Percentiles rank a stretch among this genome's conserved stretches.
phyloP scores from a whole-genome alignment of 2,797 vertebrate species.

The Pseudopleuronectes americanus region DNA sequence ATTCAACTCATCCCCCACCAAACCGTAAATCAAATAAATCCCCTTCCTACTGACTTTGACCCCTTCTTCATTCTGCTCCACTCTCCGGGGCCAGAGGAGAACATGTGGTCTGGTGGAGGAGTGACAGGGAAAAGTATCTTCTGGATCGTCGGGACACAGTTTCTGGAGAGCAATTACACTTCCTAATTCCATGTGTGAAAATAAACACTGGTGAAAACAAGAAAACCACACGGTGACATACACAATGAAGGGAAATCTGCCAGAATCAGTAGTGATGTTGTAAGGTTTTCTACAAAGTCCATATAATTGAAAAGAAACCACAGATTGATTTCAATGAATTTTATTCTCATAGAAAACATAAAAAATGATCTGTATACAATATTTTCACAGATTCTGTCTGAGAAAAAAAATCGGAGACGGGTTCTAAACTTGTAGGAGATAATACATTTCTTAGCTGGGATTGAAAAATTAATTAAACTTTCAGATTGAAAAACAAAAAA shows the following conservation, averaged over 20 bases:
- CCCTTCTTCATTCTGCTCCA: conserved; percentile 50
- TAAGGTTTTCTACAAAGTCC: no score
- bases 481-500: neutral
- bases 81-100: conserved; percentile 46
- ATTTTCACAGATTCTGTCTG: conserved; percentile 10
- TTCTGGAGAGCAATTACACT: conserved; percentile 29
- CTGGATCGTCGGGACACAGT: conserved; percentile 29
- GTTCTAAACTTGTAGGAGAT: neutral
- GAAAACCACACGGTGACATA: conserved; percentile 23
- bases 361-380: conserved; percentile 7
- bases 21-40: conserved; percentile 64
- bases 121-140: conserved; percentile 22
- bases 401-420: neutral
- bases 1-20: conserved; percentile 54
- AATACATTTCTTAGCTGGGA: neutral
- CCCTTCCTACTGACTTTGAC: conserved; percentile 60
- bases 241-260: conserved; percentile 27
- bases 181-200: conserved; percentile 52
- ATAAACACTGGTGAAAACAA: conserved; percentile 45
- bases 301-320: no score
- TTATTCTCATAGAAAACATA: conserved; percentile 32
- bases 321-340: neutral
- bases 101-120: conserved; percentile 57
- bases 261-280: conserved; percentile 10
- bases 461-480: neutral